These are phyloP conservation scores for Neelides sp. DNA, from an alignment of 1,140 invertebrate genomes.

Conservation along the genomic window DNA sequence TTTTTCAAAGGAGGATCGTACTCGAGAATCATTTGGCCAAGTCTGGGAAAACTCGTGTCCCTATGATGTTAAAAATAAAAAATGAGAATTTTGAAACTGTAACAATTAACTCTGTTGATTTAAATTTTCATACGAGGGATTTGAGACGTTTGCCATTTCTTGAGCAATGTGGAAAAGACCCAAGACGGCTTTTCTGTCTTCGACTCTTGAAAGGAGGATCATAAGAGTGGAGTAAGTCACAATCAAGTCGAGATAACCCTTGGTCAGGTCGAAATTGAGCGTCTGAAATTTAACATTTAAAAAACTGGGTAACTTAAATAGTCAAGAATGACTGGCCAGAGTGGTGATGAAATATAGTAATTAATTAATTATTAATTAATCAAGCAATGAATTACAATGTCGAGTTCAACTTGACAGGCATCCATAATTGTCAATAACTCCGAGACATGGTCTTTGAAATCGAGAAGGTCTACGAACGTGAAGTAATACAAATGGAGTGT, in stretches of 20 bases:
- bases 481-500: constrained; percentile 95
- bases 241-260: constrained; percentile 88
- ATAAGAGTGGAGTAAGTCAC: constrained; percentile 87
- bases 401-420: constrained; percentile 83
- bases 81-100: too few relatives aligned
- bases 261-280: constrained; percentile 91
- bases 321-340: neutral
- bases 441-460: constrained; percentile 96
- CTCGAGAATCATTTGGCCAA: constrained; percentile 95
- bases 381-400: constrained; percentile 54
- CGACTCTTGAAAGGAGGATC: constrained; percentile 89
- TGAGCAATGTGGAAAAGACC: constrained; percentile 95
- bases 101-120: neutral
- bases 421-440: constrained; percentile 96
- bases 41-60: constrained; percentile 80
- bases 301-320: too few relatives aligned
- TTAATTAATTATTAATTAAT: neutral
- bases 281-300: constrained; percentile 43
- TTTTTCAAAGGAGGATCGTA: constrained; percentile 94
- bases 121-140: constrained; percentile 45
- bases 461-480: constrained; percentile 97
- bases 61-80: neutral
- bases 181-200: constrained; percentile 92
- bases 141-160: constrained; percentile 79
- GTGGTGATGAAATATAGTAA: constrained; percentile 3